phyloP scores from a whole-genome alignment of 2,888 invertebrate species.

The Vesta saturnalis region DNA sequence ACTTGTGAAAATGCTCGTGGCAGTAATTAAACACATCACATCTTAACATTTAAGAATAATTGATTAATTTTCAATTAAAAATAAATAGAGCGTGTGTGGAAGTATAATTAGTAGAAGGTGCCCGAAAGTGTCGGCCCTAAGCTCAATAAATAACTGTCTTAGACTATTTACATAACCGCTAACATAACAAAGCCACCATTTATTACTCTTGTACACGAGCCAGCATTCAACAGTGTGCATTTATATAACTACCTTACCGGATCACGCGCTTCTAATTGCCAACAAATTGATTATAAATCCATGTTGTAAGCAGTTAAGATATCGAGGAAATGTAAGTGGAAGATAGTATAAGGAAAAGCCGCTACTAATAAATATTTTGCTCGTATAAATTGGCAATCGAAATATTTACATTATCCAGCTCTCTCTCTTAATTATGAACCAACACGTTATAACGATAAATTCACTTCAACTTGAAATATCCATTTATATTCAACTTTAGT shows the following conservation, averaged over 20 bases:
- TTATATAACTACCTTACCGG: conserved; percentile 30
- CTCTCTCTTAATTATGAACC: not conserved
- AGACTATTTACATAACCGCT: conserved; percentile 39
- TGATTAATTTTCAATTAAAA: conserved; percentile 26
- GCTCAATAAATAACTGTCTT: conserved; percentile 37
- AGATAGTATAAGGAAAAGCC: conserved; percentile 31
- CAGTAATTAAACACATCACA: too few species aligned
- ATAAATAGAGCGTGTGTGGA: conserved; percentile 22
- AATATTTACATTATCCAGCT: not conserved
- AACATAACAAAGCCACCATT: conserved; percentile 39
- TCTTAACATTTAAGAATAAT: too few species aligned
- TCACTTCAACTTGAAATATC: not conserved
- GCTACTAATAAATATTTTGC: conserved; percentile 27
- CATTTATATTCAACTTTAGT: not conserved
- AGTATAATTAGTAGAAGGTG: conserved; percentile 31
- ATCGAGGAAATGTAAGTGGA: conserved; percentile 29
- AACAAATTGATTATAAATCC: conserved; percentile 43
- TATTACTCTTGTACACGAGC: conserved; percentile 38
- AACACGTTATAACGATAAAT: not conserved
- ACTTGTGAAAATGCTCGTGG: too few species aligned
- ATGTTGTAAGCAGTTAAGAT: conserved; percentile 36
- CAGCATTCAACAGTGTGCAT: conserved; percentile 31
- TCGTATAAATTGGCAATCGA: conserved; percentile 5
- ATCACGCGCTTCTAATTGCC: conserved; percentile 40
- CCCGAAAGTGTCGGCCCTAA: conserved; percentile 30